phyloP scores from a whole-genome alignment of 2,113 vertebrate genomes.

The Opisthocomus hoazin region DNA sequence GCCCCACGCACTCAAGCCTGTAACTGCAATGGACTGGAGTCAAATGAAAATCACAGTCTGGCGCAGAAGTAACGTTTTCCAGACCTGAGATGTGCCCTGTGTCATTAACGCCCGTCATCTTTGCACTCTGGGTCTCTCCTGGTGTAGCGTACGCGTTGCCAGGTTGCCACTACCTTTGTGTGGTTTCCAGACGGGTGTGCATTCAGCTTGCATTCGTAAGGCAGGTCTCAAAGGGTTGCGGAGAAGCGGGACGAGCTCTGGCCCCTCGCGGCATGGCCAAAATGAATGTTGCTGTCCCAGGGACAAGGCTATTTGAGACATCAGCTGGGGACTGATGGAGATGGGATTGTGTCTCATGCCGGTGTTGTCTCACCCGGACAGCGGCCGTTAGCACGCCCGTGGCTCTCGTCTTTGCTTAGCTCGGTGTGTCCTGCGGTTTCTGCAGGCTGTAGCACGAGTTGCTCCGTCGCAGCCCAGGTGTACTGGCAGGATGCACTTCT shows the following conservation, averaged over 20 bases:
- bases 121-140: neutral
- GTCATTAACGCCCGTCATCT: neutral
- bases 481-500: neutral
- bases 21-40: neutral
- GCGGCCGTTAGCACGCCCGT: no score
- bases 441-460: neutral
- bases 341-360: no score
- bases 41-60: neutral
- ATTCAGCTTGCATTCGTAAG: neutral
- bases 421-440: neutral
- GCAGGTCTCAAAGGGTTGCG: neutral
- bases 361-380: neutral
- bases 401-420: neutral
- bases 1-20: neutral
- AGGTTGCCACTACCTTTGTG: neutral
- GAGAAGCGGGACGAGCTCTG: neutral
- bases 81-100: neutral
- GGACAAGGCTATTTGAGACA: neutral
- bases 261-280: rapidly evolving
- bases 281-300: neutral
- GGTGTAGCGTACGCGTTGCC: neutral
- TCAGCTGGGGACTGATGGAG: neutral
- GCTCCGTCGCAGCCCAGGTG: neutral
- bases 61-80: neutral
- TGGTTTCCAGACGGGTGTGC: neutral